Evolutionary conservation across 2,888 invertebrate species (phyloP), one percentile per base, ranked within the genome.

Genomic region (Mycalesis mineus): DNA sequence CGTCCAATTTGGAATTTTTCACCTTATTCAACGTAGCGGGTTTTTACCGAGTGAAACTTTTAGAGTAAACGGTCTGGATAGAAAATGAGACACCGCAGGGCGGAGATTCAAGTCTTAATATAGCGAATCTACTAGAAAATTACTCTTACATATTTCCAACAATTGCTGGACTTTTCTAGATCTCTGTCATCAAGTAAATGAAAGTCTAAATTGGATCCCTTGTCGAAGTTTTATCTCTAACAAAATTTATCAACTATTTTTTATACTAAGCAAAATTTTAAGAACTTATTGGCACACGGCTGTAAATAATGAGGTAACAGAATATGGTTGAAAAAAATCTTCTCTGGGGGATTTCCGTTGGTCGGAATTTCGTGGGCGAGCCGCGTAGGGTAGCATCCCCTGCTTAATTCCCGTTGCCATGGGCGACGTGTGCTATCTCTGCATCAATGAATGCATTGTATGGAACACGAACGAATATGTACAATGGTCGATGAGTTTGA

Each of bases 341-440:
- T 67, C 77, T 77, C 74, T 72, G 77, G 84, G 88, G 86, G 77
- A 86, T 80, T 87, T 84, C 87, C 86, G 64, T 64, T 65, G 72
- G 60, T 76, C 70, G 70, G 77, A 77, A 81, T 82, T 80, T 80
- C 73, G 81, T 83, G 82, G 78, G 81, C 78, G 78, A 81, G 68
- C 65, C 58, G 57, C 69, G 73, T 74, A 73, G 79, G 78, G 78
- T 74, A 69, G 67, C 74, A 75, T 77, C 81, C 84, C 83, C 79
- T 69, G 65, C 66, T 66, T 70, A 75, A 71, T 71, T 71, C 65
- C 66, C 75, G 83, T 85, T 82, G 80, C 80, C 69, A 76, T 62
- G 64, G 73, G 82, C 79, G 80, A 85, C 83, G 74, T 70, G 71
- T 70, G 66, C 74, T 83, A 80, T 82, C 80, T 82, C 73, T 75